A percentile compares a stretch with the other conserved stretches of the same genome.
Evolutionary conservation across 2,888 invertebrate genomes (phyloP).

Genomic region (Hyles lineata): DNA sequence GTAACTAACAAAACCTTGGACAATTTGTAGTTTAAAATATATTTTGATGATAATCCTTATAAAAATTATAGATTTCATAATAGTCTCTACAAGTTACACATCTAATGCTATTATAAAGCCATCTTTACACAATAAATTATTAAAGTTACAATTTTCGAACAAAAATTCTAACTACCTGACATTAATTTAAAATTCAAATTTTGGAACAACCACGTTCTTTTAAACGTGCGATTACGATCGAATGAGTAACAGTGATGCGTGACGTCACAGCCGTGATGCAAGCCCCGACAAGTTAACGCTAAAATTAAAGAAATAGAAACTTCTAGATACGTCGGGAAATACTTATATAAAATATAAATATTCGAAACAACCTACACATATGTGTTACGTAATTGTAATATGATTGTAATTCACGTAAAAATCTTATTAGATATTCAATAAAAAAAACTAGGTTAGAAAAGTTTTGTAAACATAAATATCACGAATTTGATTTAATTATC

Average conservation of each 20-base stretch:
- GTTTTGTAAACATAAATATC: background rate
- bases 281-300: slow-evolving; percentile 10
- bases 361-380: background rate
- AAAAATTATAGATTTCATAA: too few relatives aligned
- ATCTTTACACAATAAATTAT: too few relatives aligned
- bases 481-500: background rate
- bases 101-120: too few relatives aligned
- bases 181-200: background rate
- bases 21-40: too few relatives aligned
- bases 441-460: background rate
- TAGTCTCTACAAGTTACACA: too few relatives aligned
- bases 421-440: too few relatives aligned
- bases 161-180: background rate
- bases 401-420: background rate
- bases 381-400: background rate
- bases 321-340: slow-evolving; percentile 7
- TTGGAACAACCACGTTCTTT: background rate
- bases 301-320: slow-evolving; percentile 3
- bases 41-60: too few relatives aligned
- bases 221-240: background rate
- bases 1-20: too few relatives aligned
- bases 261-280: slow-evolving; percentile 20
- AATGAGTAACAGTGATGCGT: slow-evolving; percentile 18
- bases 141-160: too few relatives aligned
- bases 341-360: background rate